Evolutionary conservation across 2,797 vertebrate species (phyloP).

Genomic region (Podarcis siculus): DNA sequence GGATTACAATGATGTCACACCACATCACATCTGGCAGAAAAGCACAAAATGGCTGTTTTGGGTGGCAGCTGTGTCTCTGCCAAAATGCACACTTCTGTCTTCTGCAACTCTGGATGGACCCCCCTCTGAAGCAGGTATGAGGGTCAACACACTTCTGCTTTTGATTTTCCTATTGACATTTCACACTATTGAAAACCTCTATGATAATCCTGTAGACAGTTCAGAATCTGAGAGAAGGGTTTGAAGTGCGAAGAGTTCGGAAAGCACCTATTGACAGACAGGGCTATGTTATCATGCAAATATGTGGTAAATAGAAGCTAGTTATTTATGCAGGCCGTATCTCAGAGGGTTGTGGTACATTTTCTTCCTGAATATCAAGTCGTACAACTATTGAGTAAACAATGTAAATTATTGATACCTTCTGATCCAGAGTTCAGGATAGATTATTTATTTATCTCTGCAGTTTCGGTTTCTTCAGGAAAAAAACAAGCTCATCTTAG

Average conservation of each 20-base stretch:
- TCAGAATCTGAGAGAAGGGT: background rate
- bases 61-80: background rate
- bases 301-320: constrained; percentile 7
- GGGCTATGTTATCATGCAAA: background rate
- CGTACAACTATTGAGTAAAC: background rate
- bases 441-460: constrained; percentile 52
- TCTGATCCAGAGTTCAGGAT: constrained; percentile 39
- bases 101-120: background rate
- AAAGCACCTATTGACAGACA: background rate
- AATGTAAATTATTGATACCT: constrained; percentile 42
- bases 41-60: no score
- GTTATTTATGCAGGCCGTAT: constrained; percentile 24
- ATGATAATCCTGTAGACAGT: background rate
- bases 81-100: background rate
- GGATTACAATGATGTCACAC: no score
- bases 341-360: background rate
- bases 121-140: background rate
- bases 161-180: constrained; percentile 14
- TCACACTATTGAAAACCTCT: background rate
- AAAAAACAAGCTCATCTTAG: constrained; percentile 22
- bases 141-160: constrained; percentile 9
- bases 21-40: no score
- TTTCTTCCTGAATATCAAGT: background rate
- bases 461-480: background rate
- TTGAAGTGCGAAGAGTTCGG: background rate